Evolutionary conservation across 2,888 invertebrate species (phyloP).

Genomic region (Nomada ferruginata): DNA sequence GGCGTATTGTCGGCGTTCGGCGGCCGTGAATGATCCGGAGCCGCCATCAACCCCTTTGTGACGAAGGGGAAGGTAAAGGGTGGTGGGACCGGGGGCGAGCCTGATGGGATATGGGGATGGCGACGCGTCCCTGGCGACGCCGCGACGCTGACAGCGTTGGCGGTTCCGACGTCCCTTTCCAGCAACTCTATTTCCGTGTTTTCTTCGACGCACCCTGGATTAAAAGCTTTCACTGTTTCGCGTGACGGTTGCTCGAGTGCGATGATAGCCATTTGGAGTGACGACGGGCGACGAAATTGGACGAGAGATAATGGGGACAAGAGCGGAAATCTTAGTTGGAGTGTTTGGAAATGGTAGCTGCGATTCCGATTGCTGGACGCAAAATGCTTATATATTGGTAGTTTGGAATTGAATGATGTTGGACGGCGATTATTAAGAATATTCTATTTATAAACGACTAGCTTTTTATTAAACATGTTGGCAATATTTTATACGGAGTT

Average conservation of each 20-base stretch:
- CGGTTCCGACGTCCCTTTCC: constrained; percentile 59
- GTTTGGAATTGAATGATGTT: too few species aligned
- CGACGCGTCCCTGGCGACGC: constrained; percentile 78
- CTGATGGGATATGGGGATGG: constrained; percentile 72
- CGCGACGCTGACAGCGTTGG: constrained; percentile 75
- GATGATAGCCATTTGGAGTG: background rate
- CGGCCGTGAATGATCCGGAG: constrained; percentile 65
- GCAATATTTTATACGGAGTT: too few species aligned
- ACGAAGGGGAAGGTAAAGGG: constrained; percentile 40
- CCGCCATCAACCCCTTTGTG: constrained; percentile 65
- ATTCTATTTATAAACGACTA: too few species aligned
- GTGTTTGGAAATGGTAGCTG: too few species aligned
- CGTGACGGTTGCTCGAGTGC: constrained; percentile 13
- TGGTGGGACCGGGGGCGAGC: constrained; percentile 61
- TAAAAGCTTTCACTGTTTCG: constrained; percentile 62
- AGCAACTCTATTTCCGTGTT: constrained; percentile 70
- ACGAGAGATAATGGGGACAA: too few species aligned
- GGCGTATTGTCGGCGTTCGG: constrained; percentile 75
- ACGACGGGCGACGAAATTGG: background rate
- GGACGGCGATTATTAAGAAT: too few species aligned
- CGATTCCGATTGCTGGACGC: too few species aligned
- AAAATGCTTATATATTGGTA: too few species aligned
- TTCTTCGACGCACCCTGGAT: constrained; percentile 76
- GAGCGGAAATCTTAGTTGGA: too few species aligned
- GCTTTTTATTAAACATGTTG: too few species aligned